Percentiles rank a stretch among this genome's conserved stretches.
Conservation (phyloP, 2,888 invertebrate genomes). For the Meghimatium bilineatum region DNA sequence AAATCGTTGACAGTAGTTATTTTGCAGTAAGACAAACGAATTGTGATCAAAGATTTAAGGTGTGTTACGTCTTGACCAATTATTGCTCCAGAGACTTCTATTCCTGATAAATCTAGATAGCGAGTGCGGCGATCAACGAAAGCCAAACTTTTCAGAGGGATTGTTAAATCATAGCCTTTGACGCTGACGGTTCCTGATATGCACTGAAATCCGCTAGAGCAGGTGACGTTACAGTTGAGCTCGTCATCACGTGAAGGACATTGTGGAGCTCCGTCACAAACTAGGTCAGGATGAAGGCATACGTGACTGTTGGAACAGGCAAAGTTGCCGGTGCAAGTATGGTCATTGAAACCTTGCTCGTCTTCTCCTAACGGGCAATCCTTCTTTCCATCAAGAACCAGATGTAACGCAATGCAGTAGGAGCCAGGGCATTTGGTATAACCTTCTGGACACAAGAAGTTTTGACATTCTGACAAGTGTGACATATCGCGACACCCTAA, state of each 20-base stretch:
- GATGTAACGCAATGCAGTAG: slow-evolving; percentile 27
- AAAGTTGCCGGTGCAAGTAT: neutral
- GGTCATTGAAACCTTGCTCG: neutral
- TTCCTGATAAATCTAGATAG: slow-evolving; percentile 6
- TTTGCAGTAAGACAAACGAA: slow-evolving; percentile 1
- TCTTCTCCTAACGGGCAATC: slow-evolving; percentile 34
- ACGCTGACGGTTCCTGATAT: slow-evolving; percentile 47
- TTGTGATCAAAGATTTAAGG: neutral
- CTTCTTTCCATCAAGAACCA: neutral
- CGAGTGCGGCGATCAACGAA: slow-evolving; percentile 20
- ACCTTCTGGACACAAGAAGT: slow-evolving; percentile 25
- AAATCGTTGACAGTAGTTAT: neutral
- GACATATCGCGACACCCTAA: slow-evolving; percentile 18
- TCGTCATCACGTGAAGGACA: slow-evolving; percentile 57
- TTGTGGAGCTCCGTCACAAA: slow-evolving; percentile 54
- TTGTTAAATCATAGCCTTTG: neutral
- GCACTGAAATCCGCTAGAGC: slow-evolving; percentile 51
- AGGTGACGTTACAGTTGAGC: slow-evolving; percentile 48
- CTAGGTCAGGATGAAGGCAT: slow-evolving; percentile 48
- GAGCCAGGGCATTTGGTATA: slow-evolving; percentile 24
- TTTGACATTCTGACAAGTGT: slow-evolving; percentile 76
- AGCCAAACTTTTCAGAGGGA: neutral
- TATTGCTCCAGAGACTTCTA: neutral
- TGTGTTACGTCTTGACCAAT: neutral
- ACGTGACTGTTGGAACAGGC: slow-evolving; percentile 25